phyloP scores from a whole-genome alignment of 2,113 vertebrate species.

The Daboia siamensis region DNA sequence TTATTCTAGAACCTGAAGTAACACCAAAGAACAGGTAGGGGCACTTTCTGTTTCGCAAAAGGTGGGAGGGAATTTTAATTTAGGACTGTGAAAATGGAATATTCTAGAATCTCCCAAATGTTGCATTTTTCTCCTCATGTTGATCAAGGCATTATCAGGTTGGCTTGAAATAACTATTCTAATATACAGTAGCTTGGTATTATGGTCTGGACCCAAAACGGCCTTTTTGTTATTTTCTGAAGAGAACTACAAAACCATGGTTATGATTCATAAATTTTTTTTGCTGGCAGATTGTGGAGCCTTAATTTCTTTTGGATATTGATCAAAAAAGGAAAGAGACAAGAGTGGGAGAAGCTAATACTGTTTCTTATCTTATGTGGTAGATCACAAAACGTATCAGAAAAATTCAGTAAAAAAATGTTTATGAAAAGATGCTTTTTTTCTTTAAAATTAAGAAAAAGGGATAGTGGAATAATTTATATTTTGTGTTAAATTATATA shows the following conservation, averaged over 20 bases:
- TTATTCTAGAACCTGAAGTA: slow-evolving; percentile 81
- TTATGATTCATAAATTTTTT: not conserved
- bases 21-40: slow-evolving; percentile 69
- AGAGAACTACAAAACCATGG: not conserved
- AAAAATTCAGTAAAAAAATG: not conserved
- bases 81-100: not conserved
- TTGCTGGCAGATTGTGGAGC: not conserved
- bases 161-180: not conserved
- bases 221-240: not conserved
- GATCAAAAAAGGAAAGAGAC: not conserved
- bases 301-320: not conserved
- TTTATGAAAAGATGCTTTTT: not conserved
- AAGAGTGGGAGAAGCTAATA: not conserved
- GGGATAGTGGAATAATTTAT: not conserved
- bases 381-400: no score
- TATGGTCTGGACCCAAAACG: not conserved
- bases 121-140: not conserved
- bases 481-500: not conserved
- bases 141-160: not conserved
- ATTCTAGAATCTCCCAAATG: not conserved
- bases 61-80: not conserved
- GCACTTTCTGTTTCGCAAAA: not conserved
- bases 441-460: not conserved
- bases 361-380: not conserved
- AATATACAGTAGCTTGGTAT: not conserved